phyloP scores from a whole-genome alignment of 1,140 invertebrate genomes.

The Magallana ariakensis region DNA sequence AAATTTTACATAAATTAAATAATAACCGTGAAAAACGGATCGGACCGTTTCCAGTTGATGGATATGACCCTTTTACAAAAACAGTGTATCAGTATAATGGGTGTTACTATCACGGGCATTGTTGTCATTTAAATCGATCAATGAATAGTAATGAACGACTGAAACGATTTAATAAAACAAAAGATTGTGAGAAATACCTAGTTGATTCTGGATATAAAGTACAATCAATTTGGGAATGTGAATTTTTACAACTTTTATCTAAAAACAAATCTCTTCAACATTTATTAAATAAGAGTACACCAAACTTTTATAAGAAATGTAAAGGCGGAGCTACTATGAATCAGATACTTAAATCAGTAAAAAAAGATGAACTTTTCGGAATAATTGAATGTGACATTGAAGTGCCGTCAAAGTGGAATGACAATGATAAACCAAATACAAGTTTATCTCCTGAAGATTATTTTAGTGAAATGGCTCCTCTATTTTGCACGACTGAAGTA shows the following conservation, averaged over 20 bases:
- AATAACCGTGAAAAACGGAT: constrained; percentile 21
- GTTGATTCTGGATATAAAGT: no score
- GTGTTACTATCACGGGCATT: constrained; percentile 43
- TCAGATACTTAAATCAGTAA: background rate
- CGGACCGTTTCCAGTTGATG: constrained; percentile 39
- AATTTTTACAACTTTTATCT: no score
- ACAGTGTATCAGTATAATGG: constrained; percentile 28
- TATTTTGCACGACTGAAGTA: constrained; percentile 27
- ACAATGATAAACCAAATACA: background rate
- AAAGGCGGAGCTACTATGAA: background rate
- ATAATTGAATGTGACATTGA: constrained; percentile 33
- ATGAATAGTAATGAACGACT: no score
- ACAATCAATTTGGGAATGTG: no score
- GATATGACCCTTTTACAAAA: background rate
- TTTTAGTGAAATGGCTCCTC: constrained; percentile 10
- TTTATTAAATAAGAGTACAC: no score
- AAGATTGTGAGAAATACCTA: no score
- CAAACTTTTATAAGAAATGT: no score
- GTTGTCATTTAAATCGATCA: background rate
- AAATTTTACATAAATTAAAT: constrained; percentile 44
- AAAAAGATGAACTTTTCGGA: background rate
- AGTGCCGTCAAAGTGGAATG: constrained; percentile 1
- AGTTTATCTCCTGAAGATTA: background rate
- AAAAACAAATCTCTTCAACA: no score
- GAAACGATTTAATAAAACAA: no score